A percentile compares a stretch with the other conserved stretches of the same genome.
Conservation (phyloP, 2,113 vertebrate species). For the Physeter macrocephalus region DNA sequence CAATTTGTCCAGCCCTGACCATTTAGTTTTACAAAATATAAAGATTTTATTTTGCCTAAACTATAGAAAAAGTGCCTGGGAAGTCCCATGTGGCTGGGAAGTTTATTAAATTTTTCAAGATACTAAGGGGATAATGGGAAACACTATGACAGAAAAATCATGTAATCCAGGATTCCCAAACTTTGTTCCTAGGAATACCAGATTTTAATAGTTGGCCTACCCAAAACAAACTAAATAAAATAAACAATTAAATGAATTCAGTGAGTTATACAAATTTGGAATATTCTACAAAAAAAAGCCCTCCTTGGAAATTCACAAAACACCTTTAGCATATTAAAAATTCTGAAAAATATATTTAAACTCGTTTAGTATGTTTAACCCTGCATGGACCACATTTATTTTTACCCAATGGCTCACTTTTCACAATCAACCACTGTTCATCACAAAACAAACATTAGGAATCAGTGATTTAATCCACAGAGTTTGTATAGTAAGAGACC, state of each 20-base stretch:
- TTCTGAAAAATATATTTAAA: background rate
- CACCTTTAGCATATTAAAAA: background rate
- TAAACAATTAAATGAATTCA: background rate
- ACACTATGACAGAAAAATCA: background rate
- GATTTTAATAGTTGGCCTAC: background rate
- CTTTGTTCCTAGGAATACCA: background rate
- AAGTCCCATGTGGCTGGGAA: background rate
- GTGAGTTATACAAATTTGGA: background rate
- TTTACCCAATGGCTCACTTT: background rate
- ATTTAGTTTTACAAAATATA: conserved; percentile 21
- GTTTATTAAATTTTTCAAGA: background rate
- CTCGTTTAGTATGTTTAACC: background rate
- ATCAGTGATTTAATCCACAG: background rate
- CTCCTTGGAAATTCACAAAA: background rate
- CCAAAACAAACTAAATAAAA: background rate
- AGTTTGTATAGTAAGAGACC: background rate
- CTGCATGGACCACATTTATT: background rate
- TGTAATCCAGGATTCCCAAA: background rate
- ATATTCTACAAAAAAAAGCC: background rate
- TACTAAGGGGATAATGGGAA: conserved; percentile 5
- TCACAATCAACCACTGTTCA: background rate
- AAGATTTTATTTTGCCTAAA: conserved; percentile 37
- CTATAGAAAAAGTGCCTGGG: background rate
- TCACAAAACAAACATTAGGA: background rate
- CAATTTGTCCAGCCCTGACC: background rate